Evolutionary conservation across 2,888 invertebrate genomes (phyloP).

Genomic region (Drosophila quinaria): DNA sequence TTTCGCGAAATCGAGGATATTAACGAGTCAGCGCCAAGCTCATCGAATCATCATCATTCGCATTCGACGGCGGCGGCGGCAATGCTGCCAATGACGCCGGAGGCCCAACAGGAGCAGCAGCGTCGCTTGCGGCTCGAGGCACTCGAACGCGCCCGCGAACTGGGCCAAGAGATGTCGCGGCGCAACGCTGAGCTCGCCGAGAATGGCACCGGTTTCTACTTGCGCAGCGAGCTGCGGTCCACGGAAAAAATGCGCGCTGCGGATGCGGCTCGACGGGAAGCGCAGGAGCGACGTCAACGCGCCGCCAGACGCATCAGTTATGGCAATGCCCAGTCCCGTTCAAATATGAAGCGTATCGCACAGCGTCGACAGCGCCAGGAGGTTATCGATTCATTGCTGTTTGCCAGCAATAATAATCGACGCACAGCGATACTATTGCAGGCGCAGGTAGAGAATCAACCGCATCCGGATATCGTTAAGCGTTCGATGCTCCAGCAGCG

Average conservation of each 20-base stretch:
- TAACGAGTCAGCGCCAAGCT: constrained; percentile 46
- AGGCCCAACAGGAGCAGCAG: constrained; percentile 18
- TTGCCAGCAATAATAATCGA: background rate
- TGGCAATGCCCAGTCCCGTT: constrained; percentile 75
- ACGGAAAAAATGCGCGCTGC: constrained; percentile 52
- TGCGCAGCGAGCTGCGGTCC: constrained; percentile 45
- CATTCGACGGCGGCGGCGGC: background rate
- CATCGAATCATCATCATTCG: constrained; percentile 4
- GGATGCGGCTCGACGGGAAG: constrained; percentile 41
- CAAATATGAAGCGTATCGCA: constrained; percentile 66
- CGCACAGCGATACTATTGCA: background rate
- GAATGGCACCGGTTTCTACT: constrained; percentile 28
- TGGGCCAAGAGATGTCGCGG: constrained; percentile 74
- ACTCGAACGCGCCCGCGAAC: constrained; percentile 60
- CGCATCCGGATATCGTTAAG: constrained; percentile 33
- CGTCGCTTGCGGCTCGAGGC: constrained; percentile 60
- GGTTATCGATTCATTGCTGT: background rate
- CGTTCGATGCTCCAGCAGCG: constrained; percentile 58
- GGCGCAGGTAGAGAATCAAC: background rate
- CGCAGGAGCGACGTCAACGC: constrained; percentile 54
- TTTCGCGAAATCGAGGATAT: constrained; percentile 80
- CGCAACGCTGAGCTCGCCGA: constrained; percentile 62
- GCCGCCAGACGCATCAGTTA: constrained; percentile 70
- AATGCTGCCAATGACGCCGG: constrained; percentile 29
- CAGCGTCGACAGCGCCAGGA: constrained; percentile 36